These are phyloP conservation scores for Pyrrhosoma nymphula DNA, from an alignment of 2,888 invertebrate genomes.

Conservation along the genomic window DNA sequence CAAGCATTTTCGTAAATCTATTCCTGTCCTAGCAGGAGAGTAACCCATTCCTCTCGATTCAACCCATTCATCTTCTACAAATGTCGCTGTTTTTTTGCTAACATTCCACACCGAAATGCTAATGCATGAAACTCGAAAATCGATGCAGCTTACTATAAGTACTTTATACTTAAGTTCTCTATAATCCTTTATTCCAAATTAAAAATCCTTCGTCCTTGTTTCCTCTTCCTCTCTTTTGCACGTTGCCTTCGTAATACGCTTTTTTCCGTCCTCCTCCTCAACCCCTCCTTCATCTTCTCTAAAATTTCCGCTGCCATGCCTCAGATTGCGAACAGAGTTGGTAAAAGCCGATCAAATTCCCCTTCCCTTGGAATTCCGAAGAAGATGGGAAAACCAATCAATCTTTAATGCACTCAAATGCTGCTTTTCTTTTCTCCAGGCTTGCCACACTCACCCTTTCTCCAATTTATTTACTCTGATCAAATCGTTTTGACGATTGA, in stretches of 20 bases:
- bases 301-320: background rate
- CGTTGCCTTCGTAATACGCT: background rate
- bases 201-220: background rate
- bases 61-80: too few species aligned
- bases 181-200: background rate
- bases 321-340: background rate
- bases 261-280: background rate
- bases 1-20: too few species aligned
- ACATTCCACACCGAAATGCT: background rate
- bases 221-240: background rate
- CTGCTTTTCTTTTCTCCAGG: background rate
- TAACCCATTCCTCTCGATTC: too few species aligned
- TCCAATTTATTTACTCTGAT: background rate
- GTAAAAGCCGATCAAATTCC: background rate
- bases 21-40: too few species aligned
- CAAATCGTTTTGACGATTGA: too few species aligned
- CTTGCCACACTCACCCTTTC: background rate
- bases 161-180: background rate
- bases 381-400: background rate
- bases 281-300: background rate
- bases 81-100: too few species aligned
- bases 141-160: background rate
- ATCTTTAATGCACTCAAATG: conserved; percentile 2
- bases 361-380: background rate
- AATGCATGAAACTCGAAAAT: background rate